Conservation (phyloP, 2,113 vertebrate genomes). For the Chlamydotis undulata region DNA sequence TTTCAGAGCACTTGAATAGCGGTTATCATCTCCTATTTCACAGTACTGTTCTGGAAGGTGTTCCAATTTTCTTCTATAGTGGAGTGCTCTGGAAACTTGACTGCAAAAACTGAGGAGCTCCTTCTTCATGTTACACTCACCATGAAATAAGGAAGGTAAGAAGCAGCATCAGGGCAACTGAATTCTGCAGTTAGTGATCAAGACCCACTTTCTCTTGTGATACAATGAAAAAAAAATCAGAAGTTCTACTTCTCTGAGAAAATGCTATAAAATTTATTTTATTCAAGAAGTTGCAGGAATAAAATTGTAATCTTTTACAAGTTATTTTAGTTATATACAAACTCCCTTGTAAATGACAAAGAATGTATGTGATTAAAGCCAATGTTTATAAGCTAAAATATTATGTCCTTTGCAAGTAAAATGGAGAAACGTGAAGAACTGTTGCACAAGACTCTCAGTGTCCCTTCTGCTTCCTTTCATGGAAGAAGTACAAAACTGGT, state of each 20-base stretch:
- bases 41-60: constrained; percentile 47
- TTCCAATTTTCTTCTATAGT: constrained; percentile 46
- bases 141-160: neutral
- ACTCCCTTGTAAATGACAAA: constrained; percentile 13
- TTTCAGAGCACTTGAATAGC: constrained; percentile 53
- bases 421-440: constrained; percentile 1
- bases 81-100: constrained; percentile 44
- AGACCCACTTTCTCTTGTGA: neutral
- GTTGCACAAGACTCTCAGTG: constrained; percentile 46
- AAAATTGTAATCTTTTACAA: constrained; percentile 46
- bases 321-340: constrained; percentile 41
- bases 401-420: constrained; percentile 40
- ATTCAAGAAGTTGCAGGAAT: constrained; percentile 38
- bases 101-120: constrained; percentile 28
- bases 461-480: constrained; percentile 9
- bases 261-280: constrained; percentile 35
- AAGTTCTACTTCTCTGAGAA: constrained; percentile 46
- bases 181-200: constrained; percentile 14
- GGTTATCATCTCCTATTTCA: constrained; percentile 60
- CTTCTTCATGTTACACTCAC: constrained; percentile 20
- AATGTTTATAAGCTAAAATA: constrained; percentile 15
- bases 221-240: neutral
- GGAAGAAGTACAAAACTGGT: constrained; percentile 52
- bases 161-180: constrained; percentile 34
- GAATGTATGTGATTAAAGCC: constrained; percentile 20